Percentiles rank a stretch among this genome's conserved stretches.
phyloP scores from a whole-genome alignment of 2,113 vertebrate genomes.

The Calyptommatus sinebrachiatus region DNA sequence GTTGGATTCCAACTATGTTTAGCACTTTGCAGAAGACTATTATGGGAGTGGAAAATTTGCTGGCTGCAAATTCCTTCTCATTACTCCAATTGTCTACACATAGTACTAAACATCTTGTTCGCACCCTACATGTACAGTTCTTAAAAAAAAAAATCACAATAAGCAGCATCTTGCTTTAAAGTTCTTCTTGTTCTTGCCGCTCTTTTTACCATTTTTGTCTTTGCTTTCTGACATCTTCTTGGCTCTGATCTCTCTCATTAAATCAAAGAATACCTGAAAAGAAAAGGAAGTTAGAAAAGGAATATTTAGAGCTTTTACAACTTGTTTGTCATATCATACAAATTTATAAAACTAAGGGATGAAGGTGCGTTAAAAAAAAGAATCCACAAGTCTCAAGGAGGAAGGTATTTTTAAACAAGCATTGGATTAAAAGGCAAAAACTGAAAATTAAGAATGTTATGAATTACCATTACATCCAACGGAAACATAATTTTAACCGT shows the following conservation, averaged over 20 bases:
- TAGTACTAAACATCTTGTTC: slow-evolving; percentile 43
- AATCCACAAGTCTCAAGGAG: not conserved
- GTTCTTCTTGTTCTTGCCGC: slow-evolving; percentile 92
- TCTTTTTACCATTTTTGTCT: slow-evolving; percentile 92
- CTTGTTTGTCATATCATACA: not conserved
- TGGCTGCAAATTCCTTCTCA: slow-evolving; percentile 49
- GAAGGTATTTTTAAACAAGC: not conserved
- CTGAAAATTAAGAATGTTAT: not conserved
- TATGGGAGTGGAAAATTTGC: slow-evolving; percentile 52
- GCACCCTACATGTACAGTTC: slow-evolving; percentile 50
- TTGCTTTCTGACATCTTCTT: slow-evolving; percentile 97
- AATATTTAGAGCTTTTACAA: not conserved
- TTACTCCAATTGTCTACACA: slow-evolving; percentile 55
- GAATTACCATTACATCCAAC: not conserved
- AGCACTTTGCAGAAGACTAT: slow-evolving; percentile 60
- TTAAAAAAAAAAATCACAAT: slow-evolving; percentile 74
- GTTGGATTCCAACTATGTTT: slow-evolving; percentile 49
- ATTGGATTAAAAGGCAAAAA: not conserved
- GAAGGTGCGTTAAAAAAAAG: not conserved
- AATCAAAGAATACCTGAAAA: slow-evolving; percentile 92
- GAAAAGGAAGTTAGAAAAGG: slow-evolving; percentile 3
- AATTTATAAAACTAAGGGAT: not conserved
- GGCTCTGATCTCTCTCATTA: slow-evolving; percentile 93
- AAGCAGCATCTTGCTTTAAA: slow-evolving; percentile 90
- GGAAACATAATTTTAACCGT: not conserved